phyloP scores from a whole-genome alignment of 2,113 vertebrate genomes.

The Nematolebias whitei region DNA sequence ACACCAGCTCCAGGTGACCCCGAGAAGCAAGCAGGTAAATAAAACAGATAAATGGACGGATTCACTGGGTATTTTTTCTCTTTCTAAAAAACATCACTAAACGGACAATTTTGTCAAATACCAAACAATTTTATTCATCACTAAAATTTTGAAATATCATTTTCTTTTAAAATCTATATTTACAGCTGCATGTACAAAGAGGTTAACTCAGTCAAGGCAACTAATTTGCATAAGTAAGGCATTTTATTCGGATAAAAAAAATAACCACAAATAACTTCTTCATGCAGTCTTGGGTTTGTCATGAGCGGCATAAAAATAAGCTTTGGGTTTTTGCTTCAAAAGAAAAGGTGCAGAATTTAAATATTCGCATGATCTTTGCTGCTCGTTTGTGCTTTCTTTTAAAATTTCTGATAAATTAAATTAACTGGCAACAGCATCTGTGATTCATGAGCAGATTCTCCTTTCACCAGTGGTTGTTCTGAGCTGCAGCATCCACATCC shows the following conservation, averaged over 20 bases:
- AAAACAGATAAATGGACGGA: too few species aligned
- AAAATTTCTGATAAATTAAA: slow-evolving; percentile 12
- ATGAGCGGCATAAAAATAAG: slow-evolving; percentile 20
- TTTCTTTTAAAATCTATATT: slow-evolving; percentile 40
- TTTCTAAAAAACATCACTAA: not conserved
- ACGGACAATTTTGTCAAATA: not conserved
- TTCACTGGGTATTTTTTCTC: not conserved
- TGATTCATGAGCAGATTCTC: not conserved
- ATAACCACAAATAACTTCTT: slow-evolving; percentile 8
- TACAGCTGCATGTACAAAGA: slow-evolving; percentile 55
- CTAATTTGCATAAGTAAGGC: slow-evolving; percentile 38
- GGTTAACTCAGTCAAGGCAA: slow-evolving; percentile 29
- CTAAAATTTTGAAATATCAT: slow-evolving; percentile 10
- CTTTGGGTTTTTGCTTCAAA: slow-evolving; percentile 62
- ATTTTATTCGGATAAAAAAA: slow-evolving; percentile 15
- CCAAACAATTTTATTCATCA: slow-evolving; percentile 31
- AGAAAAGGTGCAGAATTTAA: slow-evolving; percentile 35
- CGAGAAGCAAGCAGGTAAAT: too few species aligned
- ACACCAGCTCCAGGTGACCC: too few species aligned
- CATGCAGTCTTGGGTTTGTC: slow-evolving; percentile 36
- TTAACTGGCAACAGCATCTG: slow-evolving; percentile 4
- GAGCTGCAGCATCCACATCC: slow-evolving; percentile 70
- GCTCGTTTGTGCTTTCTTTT: not conserved
- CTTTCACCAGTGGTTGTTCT: slow-evolving; percentile 77
- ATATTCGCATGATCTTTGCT: slow-evolving; percentile 24